A percentile compares a stretch with the other conserved stretches of the same genome.
These are phyloP conservation scores for Meteorus colon DNA, from an alignment of 2,888 invertebrate genomes.

Conservation along the genomic window DNA sequence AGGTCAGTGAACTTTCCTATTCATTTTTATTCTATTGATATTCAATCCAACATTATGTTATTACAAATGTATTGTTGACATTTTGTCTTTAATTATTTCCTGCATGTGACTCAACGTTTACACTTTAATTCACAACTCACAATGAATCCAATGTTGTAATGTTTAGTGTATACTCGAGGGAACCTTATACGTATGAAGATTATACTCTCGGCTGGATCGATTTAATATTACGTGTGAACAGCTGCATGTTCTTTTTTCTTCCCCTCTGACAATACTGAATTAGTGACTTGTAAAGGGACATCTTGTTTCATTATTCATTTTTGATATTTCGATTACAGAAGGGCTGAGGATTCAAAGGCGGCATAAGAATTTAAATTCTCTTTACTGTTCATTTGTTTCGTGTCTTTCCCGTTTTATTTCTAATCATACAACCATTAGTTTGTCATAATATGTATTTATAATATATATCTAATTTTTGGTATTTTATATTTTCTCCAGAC, in stretches of 20 bases:
- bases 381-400: not conserved
- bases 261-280: not conserved
- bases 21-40: not conserved
- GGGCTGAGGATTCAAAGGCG: too few species aligned
- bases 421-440: too few species aligned
- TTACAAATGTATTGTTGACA: not conserved
- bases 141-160: not conserved
- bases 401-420: not conserved
- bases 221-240: not conserved
- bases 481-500: constrained; percentile 75
- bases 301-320: too few species aligned
- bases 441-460: not conserved
- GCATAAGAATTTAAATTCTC: not conserved
- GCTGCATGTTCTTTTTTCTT: not conserved
- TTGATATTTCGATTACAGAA: too few species aligned
- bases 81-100: too few species aligned
- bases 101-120: not conserved
- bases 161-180: not conserved
- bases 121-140: not conserved
- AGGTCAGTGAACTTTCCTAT: constrained; percentile 57
- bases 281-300: too few species aligned
- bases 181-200: not conserved
- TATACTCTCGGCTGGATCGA: not conserved
- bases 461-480: not conserved
- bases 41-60: not conserved